Conservation (phyloP, 2,113 vertebrate genomes). For the Nannospalax galili region DNA sequence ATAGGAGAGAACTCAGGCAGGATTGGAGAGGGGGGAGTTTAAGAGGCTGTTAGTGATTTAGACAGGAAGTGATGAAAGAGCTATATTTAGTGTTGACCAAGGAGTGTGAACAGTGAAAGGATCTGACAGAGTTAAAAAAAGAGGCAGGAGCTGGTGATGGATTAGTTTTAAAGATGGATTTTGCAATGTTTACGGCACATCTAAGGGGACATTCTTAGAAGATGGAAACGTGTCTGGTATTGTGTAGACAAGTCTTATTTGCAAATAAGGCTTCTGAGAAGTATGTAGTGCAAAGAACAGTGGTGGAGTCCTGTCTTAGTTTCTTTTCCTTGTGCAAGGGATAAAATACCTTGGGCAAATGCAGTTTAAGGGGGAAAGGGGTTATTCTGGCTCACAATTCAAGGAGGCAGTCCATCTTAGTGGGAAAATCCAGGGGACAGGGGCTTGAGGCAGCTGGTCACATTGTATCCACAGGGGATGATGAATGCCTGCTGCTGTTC, state of each 20-base stretch:
- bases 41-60: not conserved
- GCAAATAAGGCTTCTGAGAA: not conserved
- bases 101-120: not conserved
- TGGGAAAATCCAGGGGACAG: not conserved
- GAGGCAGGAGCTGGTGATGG: not conserved
- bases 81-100: not conserved
- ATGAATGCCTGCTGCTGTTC: too few relatives aligned
- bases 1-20: not conserved
- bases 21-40: not conserved
- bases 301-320: not conserved
- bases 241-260: not conserved
- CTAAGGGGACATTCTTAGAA: not conserved
- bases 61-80: not conserved
- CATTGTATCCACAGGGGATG: too few relatives aligned
- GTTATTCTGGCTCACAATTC: not conserved
- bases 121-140: not conserved
- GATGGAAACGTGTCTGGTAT: not conserved
- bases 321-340: not conserved
- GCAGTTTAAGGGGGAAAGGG: not conserved
- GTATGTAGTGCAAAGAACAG: not conserved
- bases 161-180: not conserved
- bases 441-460: not conserved
- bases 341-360: not conserved
- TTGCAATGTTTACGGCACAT: not conserved
- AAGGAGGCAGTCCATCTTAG: not conserved